phyloP scores from a whole-genome alignment of 1,140 invertebrate species.

The Leptestheria dahalacensis region DNA sequence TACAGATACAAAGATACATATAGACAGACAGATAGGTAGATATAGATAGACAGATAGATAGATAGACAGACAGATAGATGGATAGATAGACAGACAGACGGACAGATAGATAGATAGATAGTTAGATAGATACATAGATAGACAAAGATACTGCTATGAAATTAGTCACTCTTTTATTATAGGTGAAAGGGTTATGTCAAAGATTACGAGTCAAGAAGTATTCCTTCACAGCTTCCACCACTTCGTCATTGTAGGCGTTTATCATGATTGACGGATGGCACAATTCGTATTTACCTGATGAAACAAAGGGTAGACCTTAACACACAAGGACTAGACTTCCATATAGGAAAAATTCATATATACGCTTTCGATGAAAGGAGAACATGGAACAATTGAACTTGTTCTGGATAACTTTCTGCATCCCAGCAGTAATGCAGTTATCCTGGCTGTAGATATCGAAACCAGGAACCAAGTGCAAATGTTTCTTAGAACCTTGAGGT shows the following conservation, averaged over 20 bases:
- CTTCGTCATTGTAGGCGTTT: background rate
- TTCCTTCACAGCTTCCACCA: background rate
- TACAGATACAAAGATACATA: too few species aligned
- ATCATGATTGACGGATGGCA: background rate
- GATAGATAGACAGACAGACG: too few species aligned
- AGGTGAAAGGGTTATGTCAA: background rate
- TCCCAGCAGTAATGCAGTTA: slow-evolving; percentile 12
- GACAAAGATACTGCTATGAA: too few species aligned
- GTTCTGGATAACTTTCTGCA: background rate
- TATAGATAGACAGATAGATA: too few species aligned
- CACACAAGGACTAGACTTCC: background rate
- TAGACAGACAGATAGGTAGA: too few species aligned
- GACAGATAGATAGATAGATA: too few species aligned
- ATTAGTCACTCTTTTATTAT: too few species aligned
- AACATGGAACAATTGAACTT: slow-evolving; percentile 9
- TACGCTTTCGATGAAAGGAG: background rate
- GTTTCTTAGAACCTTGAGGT: background rate
- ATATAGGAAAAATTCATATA: background rate
- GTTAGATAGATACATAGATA: too few species aligned
- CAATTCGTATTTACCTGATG: background rate
- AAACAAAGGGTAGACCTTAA: background rate
- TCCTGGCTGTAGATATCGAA: slow-evolving; percentile 8
- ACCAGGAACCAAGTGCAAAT: background rate
- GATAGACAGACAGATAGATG: too few species aligned
- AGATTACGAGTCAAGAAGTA: background rate